Percentiles rank a stretch among this genome's conserved stretches.
These are phyloP conservation scores for Conistra vaccinii DNA, from an alignment of 2,888 invertebrate species.

Conservation along the genomic window DNA sequence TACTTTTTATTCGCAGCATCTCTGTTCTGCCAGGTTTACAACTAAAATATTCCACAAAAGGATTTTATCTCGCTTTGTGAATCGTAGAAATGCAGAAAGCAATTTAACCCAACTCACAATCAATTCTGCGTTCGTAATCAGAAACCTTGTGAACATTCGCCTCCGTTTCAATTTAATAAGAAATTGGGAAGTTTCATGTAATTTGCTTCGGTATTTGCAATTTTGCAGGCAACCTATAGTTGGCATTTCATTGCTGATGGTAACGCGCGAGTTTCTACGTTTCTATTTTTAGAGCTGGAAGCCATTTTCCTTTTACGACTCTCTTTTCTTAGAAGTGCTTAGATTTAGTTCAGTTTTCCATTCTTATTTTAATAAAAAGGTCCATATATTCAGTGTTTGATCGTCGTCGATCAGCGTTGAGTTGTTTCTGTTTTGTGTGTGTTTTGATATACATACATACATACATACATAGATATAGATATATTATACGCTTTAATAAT, in stretches of 20 bases:
- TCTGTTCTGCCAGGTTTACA: conserved; percentile 3
- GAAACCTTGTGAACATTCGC: conserved; percentile 36
- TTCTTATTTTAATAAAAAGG: conserved; percentile 8
- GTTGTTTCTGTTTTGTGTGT: no score
- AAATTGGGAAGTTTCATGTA: conserved; percentile 41
- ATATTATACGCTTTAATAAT: no score
- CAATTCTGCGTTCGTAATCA: conserved; percentile 50
- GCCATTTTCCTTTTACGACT: conserved; percentile 34
- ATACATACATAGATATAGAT: no score
- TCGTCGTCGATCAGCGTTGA: no score
- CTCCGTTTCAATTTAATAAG: conserved; percentile 48
- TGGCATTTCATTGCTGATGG: conserved; percentile 40
- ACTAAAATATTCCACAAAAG: conserved; percentile 24
- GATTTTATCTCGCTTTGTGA: conserved; percentile 21
- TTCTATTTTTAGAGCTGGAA: conserved; percentile 35
- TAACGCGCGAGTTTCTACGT: conserved; percentile 36
- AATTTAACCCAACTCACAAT: conserved; percentile 53
- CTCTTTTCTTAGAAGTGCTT: conserved; percentile 30
- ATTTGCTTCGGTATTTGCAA: conserved; percentile 46
- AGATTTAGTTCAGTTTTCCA: conserved; percentile 17
- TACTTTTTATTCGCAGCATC: not conserved
- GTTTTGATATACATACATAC: no score
- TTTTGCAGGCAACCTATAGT: conserved; percentile 37
- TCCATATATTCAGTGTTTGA: not conserved
- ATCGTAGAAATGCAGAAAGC: conserved; percentile 43